A percentile compares a stretch with the other conserved stretches of the same genome.
phyloP scores from a whole-genome alignment of 2,888 invertebrate genomes.

The Trissoscelio sp. region DNA sequence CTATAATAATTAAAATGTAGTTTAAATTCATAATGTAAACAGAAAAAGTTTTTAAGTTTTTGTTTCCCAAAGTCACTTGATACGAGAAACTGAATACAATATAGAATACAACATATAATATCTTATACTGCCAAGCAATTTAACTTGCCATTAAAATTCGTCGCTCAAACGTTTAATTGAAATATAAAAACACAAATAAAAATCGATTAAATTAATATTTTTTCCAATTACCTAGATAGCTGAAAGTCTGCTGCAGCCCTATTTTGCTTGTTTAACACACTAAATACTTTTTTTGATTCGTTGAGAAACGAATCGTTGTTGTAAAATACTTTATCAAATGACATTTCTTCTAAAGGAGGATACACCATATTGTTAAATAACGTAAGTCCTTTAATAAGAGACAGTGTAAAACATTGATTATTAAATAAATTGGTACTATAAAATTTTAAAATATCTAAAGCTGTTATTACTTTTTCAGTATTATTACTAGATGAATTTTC shows the following conservation, averaged over 20 bases:
- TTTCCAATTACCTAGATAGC: conserved; percentile 20
- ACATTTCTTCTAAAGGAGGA: conserved; percentile 32
- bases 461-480: not conserved
- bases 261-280: not conserved
- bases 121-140: too few relatives aligned
- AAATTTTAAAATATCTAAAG: not conserved
- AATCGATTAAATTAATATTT: too few relatives aligned
- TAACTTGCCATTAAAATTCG: too few relatives aligned
- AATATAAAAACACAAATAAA: not conserved
- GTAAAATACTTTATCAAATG: conserved; percentile 17
- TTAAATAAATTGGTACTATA: not conserved
- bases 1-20: conserved; percentile 7
- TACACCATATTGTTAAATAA: not conserved
- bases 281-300: not conserved
- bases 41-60: not conserved
- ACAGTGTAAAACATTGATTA: not conserved
- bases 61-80: too few relatives aligned
- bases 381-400: not conserved
- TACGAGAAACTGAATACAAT: too few relatives aligned
- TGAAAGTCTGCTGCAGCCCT: conserved; percentile 25
- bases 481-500: not conserved
- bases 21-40: not conserved
- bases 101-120: too few relatives aligned
- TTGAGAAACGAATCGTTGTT: not conserved
- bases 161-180: too few relatives aligned